These are phyloP conservation scores for Sylvia borin DNA, from an alignment of 2,797 vertebrate species.

Conservation along the genomic window DNA sequence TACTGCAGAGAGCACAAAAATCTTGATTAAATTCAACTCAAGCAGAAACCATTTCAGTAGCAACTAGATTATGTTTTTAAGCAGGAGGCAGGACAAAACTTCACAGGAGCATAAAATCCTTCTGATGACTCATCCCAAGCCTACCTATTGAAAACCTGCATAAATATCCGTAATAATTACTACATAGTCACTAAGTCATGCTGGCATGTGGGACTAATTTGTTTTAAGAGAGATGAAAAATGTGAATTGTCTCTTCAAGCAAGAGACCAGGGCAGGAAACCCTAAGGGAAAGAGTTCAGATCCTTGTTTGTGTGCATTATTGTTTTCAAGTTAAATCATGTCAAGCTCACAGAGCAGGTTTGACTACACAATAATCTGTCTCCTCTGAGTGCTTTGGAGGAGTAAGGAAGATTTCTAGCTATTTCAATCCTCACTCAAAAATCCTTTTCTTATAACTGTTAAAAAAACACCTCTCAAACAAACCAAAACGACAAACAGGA, in stretches of 20 bases:
- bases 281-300: constrained; percentile 4
- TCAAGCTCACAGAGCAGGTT: neutral
- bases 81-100: neutral
- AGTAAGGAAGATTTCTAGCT: neutral
- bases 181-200: constrained; percentile 16
- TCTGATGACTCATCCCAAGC: neutral
- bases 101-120: neutral
- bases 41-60: neutral
- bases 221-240: constrained; percentile 44
- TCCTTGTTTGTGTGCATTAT: neutral
- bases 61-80: neutral
- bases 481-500: neutral
- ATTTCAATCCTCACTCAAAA: neutral
- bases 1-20: neutral
- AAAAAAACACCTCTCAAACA: neutral
- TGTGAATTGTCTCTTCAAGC: constrained; percentile 26
- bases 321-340: constrained; percentile 28
- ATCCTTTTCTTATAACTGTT: neutral
- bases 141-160: neutral
- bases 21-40: neutral
- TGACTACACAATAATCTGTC: neutral
- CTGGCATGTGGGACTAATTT: constrained; percentile 46
- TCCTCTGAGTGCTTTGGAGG: neutral
- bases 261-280: constrained; percentile 6
- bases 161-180: constrained; percentile 22